Evolutionary conservation across 2,888 invertebrate genomes (phyloP).

Genomic region (Anoplius nigerrimus): DNA sequence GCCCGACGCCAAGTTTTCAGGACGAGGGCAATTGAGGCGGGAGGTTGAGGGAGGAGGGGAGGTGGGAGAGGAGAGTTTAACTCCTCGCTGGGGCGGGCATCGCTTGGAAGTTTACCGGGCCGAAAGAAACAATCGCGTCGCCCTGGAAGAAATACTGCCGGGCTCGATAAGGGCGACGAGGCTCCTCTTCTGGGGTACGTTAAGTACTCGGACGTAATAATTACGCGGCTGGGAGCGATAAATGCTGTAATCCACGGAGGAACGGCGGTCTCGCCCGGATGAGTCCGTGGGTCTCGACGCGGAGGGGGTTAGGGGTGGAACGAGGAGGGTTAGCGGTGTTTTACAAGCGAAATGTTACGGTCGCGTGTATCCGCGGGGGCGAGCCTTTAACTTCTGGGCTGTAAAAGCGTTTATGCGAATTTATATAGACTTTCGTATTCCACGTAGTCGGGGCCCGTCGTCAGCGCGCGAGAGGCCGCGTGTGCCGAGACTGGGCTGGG

Average conservation of each 20-base stretch:
- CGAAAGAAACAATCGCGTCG: no score
- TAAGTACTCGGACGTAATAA: constrained; percentile 6
- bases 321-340: constrained; percentile 38
- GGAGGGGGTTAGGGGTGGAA: constrained; percentile 8
- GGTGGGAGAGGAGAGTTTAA: no score
- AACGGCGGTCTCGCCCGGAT: constrained; percentile 2
- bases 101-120: no score
- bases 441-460: constrained; percentile 31
- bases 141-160: no score
- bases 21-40: no score
- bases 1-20: no score
- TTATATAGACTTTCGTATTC: constrained; percentile 60
- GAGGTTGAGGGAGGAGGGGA: no score
- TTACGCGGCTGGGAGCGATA: constrained; percentile 23
- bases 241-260: constrained; percentile 29
- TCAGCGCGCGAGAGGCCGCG: neutral
- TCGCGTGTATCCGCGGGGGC: constrained; percentile 33
- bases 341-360: constrained; percentile 54
- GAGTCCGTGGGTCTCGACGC: constrained; percentile 10
- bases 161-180: neutral
- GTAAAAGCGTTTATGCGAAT: constrained; percentile 65
- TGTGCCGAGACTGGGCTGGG: neutral
- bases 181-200: constrained; percentile 4
- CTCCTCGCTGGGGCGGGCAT: no score
- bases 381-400: constrained; percentile 54